Evolutionary conservation across 2,888 invertebrate genomes (phyloP).

Genomic region (Ganaspis brasiliensis): DNA sequence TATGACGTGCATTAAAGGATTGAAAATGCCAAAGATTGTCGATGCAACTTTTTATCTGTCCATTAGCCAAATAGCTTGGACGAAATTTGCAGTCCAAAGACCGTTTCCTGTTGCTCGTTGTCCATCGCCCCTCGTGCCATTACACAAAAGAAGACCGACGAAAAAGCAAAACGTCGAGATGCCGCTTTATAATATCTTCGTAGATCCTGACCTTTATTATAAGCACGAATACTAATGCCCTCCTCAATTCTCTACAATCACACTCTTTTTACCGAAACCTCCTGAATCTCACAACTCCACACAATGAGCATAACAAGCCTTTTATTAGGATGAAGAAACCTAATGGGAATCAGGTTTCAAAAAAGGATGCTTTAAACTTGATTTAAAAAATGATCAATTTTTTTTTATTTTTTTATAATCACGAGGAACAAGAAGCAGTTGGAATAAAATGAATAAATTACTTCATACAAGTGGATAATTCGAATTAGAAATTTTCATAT

Average conservation of each 20-base stretch:
- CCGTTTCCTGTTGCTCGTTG: conserved; percentile 47
- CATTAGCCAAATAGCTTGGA: conserved; percentile 73
- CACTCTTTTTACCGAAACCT: conserved; percentile 9
- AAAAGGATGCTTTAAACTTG: too few species aligned
- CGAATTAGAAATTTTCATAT: too few species aligned
- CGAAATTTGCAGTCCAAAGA: conserved; percentile 63
- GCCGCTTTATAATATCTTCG: conserved; percentile 53
- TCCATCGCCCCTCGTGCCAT: conserved; percentile 34
- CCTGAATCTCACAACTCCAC: conserved; percentile 43
- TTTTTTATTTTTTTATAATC: too few species aligned
- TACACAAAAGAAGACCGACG: conserved; percentile 45
- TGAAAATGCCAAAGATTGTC: conserved; percentile 73
- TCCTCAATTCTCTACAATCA: conserved; percentile 50
- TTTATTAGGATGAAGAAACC: conserved; percentile 7
- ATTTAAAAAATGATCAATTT: too few species aligned
- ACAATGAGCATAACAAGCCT: conserved; percentile 1
- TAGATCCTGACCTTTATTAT: conserved; percentile 33
- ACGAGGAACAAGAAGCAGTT: too few species aligned
- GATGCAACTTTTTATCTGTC: conserved; percentile 71
- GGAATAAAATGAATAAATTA: too few species aligned
- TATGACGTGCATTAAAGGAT: conserved; percentile 74
- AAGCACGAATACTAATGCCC: too few species aligned
- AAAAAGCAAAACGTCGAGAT: conserved; percentile 41
- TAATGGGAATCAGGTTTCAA: conserved; percentile 1
- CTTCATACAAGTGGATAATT: too few species aligned